Percentiles rank a stretch among this genome's conserved stretches.
Evolutionary conservation across 2,888 invertebrate genomes (phyloP).

Genomic region (Epinotia nisella): DNA sequence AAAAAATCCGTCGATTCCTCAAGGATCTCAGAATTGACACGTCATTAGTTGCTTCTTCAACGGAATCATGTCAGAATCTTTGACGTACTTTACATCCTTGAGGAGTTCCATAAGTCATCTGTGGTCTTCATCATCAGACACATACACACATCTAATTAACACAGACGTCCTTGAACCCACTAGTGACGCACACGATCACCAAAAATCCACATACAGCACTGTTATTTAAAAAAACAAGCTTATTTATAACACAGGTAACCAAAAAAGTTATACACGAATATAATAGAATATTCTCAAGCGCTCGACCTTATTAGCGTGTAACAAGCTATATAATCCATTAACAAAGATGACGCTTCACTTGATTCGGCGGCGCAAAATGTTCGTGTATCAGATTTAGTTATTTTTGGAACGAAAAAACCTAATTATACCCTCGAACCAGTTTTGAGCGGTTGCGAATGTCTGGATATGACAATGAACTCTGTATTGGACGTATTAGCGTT

Average conservation of each 20-base stretch:
- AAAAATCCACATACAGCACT: slow-evolving; percentile 20
- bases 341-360: not conserved
- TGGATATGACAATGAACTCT: slow-evolving; percentile 3
- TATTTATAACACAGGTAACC: slow-evolving; percentile 30
- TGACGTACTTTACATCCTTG: too few relatives aligned
- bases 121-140: too few relatives aligned
- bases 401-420: slow-evolving; percentile 46
- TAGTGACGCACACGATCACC: slow-evolving; percentile 34
- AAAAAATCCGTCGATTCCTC: too few relatives aligned
- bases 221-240: slow-evolving; percentile 37
- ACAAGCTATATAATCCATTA: slow-evolving; percentile 29
- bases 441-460: slow-evolving; percentile 26
- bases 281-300: not conserved
- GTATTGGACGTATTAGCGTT: slow-evolving; percentile 1
- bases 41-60: too few relatives aligned
- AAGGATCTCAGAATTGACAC: too few relatives aligned
- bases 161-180: slow-evolving; percentile 36
- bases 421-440: slow-evolving; percentile 44
- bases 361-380: slow-evolving; percentile 30
- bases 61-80: too few relatives aligned
- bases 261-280: slow-evolving; percentile 24
- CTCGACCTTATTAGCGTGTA: slow-evolving; percentile 1
- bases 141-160: too few relatives aligned
- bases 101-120: too few relatives aligned
- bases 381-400: slow-evolving; percentile 43